Percentiles rank a stretch among this genome's conserved stretches.
Conservation (phyloP, 2,113 vertebrate species). For the Tapirus terrestris region DNA sequence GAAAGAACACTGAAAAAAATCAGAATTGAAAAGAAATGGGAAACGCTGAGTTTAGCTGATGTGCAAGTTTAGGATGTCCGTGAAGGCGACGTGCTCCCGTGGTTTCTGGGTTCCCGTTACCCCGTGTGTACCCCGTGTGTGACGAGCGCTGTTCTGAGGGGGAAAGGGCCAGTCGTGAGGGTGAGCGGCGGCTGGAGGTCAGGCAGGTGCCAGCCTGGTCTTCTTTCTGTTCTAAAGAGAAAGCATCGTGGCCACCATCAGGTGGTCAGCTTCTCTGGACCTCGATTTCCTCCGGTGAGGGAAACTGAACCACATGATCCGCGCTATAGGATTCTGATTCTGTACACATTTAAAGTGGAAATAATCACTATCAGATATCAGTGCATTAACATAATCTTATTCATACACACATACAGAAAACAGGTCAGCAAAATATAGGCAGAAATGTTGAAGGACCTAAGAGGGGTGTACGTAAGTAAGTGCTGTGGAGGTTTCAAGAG, state of each 20-base stretch:
- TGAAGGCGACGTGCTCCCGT: background rate
- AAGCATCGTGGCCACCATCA: background rate
- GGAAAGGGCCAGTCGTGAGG: background rate
- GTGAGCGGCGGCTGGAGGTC: background rate
- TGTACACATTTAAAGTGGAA: background rate
- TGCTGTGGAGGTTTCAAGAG: background rate
- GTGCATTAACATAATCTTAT: background rate
- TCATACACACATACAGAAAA: background rate
- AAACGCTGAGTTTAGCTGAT: background rate
- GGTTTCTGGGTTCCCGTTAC: background rate
- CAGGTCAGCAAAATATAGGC: background rate
- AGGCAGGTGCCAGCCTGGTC: conserved; percentile 28
- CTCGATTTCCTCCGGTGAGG: background rate
- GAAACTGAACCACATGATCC: background rate
- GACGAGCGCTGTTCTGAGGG: background rate
- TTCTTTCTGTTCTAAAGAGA: conserved; percentile 50
- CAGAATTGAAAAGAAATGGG: background rate
- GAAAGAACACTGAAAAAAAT: background rate
- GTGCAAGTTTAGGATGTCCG: background rate
- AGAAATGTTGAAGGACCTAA: background rate
- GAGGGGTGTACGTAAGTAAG: background rate
- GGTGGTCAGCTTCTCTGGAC: background rate
- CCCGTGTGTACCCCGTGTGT: background rate
- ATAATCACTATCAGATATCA: background rate
- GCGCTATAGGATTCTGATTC: conserved; percentile 33